Evolutionary conservation across 2,797 vertebrate species (phyloP).

Genomic region (Acanthurus lineatus): DNA sequence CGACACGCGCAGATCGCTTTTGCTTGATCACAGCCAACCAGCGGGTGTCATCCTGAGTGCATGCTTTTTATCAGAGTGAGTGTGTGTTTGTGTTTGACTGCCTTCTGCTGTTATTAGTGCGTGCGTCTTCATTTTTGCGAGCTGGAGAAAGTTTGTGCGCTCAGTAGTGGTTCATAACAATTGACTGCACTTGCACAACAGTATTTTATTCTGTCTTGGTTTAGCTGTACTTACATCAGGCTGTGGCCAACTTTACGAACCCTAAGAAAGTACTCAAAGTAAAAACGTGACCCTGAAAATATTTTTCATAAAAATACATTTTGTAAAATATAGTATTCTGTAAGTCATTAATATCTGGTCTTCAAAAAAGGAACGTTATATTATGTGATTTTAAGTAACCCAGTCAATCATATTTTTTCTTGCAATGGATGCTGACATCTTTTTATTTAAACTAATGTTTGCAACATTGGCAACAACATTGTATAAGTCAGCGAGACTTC

Average conservation of each 20-base stretch:
- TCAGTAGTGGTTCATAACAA: not conserved
- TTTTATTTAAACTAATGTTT: too few relatives aligned
- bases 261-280: slow-evolving; percentile 11
- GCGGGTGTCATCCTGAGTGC: slow-evolving; percentile 50
- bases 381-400: too few relatives aligned
- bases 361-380: too few relatives aligned
- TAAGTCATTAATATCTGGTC: too few relatives aligned
- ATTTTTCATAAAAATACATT: not conserved
- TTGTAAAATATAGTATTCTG: too few relatives aligned
- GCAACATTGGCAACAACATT: too few relatives aligned
- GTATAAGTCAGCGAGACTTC: too few relatives aligned
- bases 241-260: not conserved
- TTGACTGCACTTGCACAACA: not conserved
- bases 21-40: slow-evolving; percentile 62
- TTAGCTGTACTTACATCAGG: not conserved
- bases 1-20: slow-evolving; percentile 58
- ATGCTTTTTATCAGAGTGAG: not conserved
- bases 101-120: not conserved
- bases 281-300: not conserved
- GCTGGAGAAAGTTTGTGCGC: slow-evolving; percentile 1
- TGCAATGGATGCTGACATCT: too few relatives aligned
- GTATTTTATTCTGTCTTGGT: not conserved
- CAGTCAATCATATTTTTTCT: too few relatives aligned
- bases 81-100: not conserved
- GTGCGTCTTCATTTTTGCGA: not conserved